phyloP scores from a whole-genome alignment of 2,113 vertebrate species.

The Abramis brama region DNA sequence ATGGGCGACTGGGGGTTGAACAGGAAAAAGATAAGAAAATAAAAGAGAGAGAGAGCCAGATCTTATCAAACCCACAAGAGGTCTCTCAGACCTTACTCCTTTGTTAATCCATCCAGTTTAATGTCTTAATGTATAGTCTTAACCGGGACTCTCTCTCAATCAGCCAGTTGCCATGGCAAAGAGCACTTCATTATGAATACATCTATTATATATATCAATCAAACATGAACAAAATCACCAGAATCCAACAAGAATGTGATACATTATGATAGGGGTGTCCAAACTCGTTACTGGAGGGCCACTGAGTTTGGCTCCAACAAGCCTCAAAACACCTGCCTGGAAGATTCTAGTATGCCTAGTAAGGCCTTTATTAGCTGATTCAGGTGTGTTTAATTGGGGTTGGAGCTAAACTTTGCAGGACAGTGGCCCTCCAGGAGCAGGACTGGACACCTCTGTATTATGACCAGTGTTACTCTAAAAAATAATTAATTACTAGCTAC shows the following conservation, averaged over 20 bases:
- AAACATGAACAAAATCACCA: neutral
- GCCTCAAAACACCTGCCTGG: too few relatives aligned
- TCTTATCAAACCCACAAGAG: neutral
- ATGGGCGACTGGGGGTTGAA: neutral
- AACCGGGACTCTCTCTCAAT: neutral
- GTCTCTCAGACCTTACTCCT: neutral
- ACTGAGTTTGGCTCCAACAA: too few relatives aligned
- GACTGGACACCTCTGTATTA: too few relatives aligned
- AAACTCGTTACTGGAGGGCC: too few relatives aligned
- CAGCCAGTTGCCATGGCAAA: slow-evolving; percentile 31
- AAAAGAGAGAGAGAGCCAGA: neutral
- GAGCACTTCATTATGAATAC: slow-evolving; percentile 4
- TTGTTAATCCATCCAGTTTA: neutral
- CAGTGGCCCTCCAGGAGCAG: too few relatives aligned
- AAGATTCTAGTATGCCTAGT: too few relatives aligned
- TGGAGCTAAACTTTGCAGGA: too few relatives aligned
- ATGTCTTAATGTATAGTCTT: slow-evolving; percentile 16
- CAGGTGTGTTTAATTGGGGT: too few relatives aligned
- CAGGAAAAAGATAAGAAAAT: neutral
- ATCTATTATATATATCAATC: neutral
- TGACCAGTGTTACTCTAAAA: too few relatives aligned
- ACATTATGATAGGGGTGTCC: neutral
- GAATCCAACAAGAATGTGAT: neutral
- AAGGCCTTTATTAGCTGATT: too few relatives aligned
- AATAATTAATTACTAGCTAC: too few relatives aligned